Evolutionary conservation across 2,113 vertebrate species (phyloP).

Genomic region (Pristiophorus japonicus): DNA sequence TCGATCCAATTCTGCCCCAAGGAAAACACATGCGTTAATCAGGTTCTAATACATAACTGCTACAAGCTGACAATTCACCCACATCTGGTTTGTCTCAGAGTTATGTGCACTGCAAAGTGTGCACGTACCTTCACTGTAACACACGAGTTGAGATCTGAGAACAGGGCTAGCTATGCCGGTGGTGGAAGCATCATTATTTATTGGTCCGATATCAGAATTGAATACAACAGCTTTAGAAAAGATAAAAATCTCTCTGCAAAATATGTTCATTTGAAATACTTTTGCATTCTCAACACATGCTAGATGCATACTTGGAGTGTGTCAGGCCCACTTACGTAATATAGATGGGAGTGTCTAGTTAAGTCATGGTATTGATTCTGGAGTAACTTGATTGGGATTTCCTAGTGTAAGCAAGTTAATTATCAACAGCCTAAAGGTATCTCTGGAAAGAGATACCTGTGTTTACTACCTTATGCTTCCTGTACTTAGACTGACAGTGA

Average conservation of each 20-base stretch:
- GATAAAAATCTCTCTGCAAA: background rate
- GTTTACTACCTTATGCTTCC: background rate
- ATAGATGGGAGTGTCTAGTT: background rate
- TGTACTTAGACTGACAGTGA: background rate
- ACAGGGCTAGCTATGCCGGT: background rate
- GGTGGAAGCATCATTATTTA: background rate
- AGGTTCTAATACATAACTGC: background rate
- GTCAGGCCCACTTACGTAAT: background rate
- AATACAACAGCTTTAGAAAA: background rate
- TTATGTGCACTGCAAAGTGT: background rate
- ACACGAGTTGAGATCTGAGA: background rate
- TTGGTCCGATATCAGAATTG: background rate
- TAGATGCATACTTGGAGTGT: background rate
- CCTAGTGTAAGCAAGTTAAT: conserved; percentile 4
- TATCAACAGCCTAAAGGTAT: background rate
- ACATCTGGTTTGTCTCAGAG: conserved; percentile 1
- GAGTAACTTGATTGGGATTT: conserved; percentile 5
- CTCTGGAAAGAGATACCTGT: background rate
- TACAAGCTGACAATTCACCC: background rate
- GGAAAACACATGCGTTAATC: background rate
- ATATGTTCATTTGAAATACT: background rate
- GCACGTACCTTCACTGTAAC: background rate
- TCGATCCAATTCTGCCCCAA: background rate
- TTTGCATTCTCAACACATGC: too few relatives aligned
- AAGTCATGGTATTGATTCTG: background rate